Evolutionary conservation across 2,113 vertebrate genomes (phyloP), one percentile per base, ranked within the genome.

Genomic region (Ornithorhynchus anatinus): DNA sequence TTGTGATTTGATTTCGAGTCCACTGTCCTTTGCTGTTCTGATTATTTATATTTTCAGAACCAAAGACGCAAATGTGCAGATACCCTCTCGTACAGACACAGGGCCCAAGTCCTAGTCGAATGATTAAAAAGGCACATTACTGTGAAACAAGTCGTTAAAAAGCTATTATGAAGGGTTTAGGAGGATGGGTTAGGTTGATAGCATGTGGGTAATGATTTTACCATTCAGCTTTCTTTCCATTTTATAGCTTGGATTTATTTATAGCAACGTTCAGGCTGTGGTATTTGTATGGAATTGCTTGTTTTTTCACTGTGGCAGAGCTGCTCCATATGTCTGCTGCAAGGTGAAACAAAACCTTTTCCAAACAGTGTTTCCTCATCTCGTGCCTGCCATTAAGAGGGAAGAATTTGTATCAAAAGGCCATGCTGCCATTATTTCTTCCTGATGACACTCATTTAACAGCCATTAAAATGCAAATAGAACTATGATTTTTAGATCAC

Each of bases 401-500:
- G 79, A 89, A 88, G 91, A 86, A 89, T 78, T 87, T 82, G 75
- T 88, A 88, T 83, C 90, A 89, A 93, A 94, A 94, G 92, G 93
- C 92, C 92, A 94, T 84, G 81, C 83, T 91, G 91, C 89, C 88
- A 93, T 89, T 94, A 92, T 94, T 94, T 92, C 92, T 94, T 94
- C 87, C 87, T 91, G 89, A 94, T 92, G 91, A 94, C 91, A 92
- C 91, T 93, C 91, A 93, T 94, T 94, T 93, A 93, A 85, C 82
- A 90, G 82, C 91, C 91, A 94, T 94, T 94, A 94, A 94, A 94
- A 94, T 94, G 93, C 92, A 94, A 94, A 94, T 94, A 89, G 86
- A 93, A 92, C 90, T 93, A 93, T 93, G 94, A 94, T 94, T 94
- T 94, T 94, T 93, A 93, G 91, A 92, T 94, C 92, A 90, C 89